These are phyloP conservation scores for Lasioglossum malachurum DNA, from an alignment of 2,888 invertebrate species.

Conservation along the genomic window DNA sequence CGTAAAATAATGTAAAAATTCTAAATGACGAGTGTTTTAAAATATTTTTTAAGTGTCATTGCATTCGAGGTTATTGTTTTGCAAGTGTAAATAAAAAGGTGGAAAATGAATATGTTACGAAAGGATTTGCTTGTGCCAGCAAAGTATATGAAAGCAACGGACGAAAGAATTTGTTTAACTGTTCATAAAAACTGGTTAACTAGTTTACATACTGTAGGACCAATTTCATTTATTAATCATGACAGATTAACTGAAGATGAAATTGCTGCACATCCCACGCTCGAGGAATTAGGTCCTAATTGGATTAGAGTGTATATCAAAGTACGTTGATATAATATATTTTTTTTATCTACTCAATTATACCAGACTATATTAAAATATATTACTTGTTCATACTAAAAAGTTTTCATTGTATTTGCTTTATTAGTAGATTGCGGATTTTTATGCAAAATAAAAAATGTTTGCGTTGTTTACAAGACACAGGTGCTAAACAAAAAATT, in stretches of 20 bases:
- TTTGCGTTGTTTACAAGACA: too few relatives aligned
- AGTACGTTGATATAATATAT: conserved; percentile 71
- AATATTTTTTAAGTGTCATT: background rate
- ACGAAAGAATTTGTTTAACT: conserved; percentile 80
- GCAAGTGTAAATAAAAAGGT: conserved; percentile 5
- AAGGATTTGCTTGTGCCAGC: conserved; percentile 90
- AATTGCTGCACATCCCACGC: conserved; percentile 86
- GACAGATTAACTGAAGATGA: conserved; percentile 85
- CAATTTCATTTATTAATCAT: conserved; percentile 83
- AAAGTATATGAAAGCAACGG: conserved; percentile 84
- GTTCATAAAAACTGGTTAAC: conserved; percentile 85
- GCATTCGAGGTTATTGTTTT: background rate
- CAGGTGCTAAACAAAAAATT: too few relatives aligned
- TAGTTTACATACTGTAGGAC: conserved; percentile 82
- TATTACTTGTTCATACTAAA: background rate
- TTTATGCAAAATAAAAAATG: too few relatives aligned
- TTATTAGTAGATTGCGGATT: too few relatives aligned
- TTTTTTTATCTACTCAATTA: background rate
- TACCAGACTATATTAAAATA: background rate
- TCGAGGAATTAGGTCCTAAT: conserved; percentile 83
- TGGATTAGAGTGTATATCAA: conserved; percentile 85
- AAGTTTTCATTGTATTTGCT: background rate
- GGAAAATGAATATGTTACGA: conserved; percentile 88
- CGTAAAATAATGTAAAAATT: background rate
- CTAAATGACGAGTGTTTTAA: background rate